Evolutionary conservation across 2,888 invertebrate genomes (phyloP).

Genomic region (Cryptosula pallasiana): DNA sequence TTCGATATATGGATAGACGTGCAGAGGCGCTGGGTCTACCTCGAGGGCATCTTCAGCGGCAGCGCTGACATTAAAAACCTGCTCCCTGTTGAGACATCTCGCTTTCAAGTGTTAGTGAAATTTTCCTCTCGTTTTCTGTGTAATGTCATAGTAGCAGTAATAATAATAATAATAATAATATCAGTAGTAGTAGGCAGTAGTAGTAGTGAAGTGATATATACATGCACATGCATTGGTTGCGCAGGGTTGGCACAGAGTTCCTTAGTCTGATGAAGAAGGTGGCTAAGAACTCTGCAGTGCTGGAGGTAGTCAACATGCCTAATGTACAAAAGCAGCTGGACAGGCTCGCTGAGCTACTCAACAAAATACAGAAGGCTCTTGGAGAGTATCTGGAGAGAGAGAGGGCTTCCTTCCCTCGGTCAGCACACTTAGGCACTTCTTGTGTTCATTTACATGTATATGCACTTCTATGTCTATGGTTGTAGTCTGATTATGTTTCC

Average conservation of each 20-base stretch:
- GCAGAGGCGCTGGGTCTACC: constrained; percentile 96
- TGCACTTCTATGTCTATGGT: no score
- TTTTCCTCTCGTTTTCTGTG: no score
- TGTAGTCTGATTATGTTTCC: not conserved
- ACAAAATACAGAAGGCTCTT: constrained; percentile 98
- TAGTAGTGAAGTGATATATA: no score
- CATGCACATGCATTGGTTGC: no score
- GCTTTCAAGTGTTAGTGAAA: constrained; percentile 75
- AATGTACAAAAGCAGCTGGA: constrained; percentile 88
- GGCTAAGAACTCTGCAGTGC: constrained; percentile 92
- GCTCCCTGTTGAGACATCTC: constrained; percentile 92
- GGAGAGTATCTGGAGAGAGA: constrained; percentile 98
- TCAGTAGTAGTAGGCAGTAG: no score
- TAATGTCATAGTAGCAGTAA: no score
- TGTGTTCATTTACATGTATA: no score
- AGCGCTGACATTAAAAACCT: constrained; percentile 93
- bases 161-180: no score
- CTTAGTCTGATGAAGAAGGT: constrained; percentile 98
- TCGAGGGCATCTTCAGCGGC: constrained; percentile 99
- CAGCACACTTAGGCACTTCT: no score
- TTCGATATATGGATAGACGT: constrained; percentile 99
- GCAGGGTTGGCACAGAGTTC: constrained; percentile 84
- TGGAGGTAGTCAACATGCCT: constrained; percentile 96
- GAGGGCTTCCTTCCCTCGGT: constrained; percentile 86
- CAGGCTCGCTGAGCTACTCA: constrained; percentile 89